Percentiles rank a stretch among this genome's conserved stretches.
Evolutionary conservation across 2,797 vertebrate species (phyloP).

Genomic region (Pipistrellus nathusii): DNA sequence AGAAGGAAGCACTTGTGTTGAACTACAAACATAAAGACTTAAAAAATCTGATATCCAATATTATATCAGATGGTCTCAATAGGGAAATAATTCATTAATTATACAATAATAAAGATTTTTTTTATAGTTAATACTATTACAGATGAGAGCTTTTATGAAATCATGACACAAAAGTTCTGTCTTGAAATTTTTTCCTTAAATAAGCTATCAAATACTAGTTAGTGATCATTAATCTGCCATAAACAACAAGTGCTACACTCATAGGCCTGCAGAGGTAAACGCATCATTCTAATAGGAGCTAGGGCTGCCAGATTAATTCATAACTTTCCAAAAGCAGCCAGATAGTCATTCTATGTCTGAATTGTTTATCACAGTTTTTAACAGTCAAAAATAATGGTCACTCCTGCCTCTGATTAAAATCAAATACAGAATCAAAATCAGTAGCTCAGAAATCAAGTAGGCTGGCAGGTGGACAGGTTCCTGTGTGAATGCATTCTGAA

Average conservation of each 20-base stretch:
- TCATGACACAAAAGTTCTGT: neutral
- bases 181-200: slow-evolving; percentile 18
- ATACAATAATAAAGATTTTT: neutral
- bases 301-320: neutral
- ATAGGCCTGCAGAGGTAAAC: neutral
- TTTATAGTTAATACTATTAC: neutral
- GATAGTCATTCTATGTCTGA: neutral
- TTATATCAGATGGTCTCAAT: neutral
- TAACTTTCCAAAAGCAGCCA: neutral
- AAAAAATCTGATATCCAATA: slow-evolving; percentile 31
- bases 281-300: neutral
- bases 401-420: slow-evolving; percentile 2
- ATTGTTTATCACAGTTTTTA: neutral
- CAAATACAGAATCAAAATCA: neutral
- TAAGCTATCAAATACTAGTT: neutral
- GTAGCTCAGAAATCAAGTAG: neutral
- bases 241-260: neutral
- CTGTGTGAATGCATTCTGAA: neutral
- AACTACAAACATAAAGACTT: neutral
- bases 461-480: neutral
- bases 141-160: neutral
- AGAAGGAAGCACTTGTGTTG: neutral
- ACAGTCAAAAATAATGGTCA: neutral
- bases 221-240: neutral
- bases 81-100: neutral